Base-by-base conservation (phyloP, 2,113 vertebrate genomes). In the Cebidichthys violaceus region DNA sequence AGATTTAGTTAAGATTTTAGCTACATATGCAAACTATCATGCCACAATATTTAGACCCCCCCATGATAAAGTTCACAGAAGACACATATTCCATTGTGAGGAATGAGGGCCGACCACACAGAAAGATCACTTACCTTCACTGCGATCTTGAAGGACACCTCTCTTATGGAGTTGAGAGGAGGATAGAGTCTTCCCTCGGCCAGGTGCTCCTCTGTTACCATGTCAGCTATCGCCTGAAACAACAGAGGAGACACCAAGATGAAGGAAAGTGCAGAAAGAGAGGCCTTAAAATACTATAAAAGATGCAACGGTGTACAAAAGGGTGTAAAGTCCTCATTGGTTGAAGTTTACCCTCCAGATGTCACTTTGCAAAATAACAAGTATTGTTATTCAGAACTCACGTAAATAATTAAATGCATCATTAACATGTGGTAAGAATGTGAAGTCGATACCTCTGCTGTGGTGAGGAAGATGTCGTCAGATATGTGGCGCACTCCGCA, bases 131-230 rank as follows among this genome's bases (percentile, higher is more conserved):
- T 91, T 89, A 99, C 98, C 94, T 97, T 97, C 65, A 97, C 92
- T 18, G 98, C 98, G 0, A 99, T 99, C 95, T 97, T 98, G 88
- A 98, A 94, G 91, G 98, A 99, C 70, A 99, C 97, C 9, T 99
- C 97, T 94, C 96, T 95, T 79, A 99, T 99, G 92, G 85, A 95
- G 77, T 69, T 95, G 82, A 99, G 95, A 5, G 97, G 98, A 15
- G 98, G 98, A 88, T 99, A 99, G 14, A 99, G 93, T 86, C 98
- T 94, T 69, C 98, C 98, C 88, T 99, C 97, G 0, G 96, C 96
- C 83, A 99, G 94, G 79, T 99, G 66, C 81, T 98, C 95, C 80
- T 97, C 97, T 9, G 98, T 98, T 50, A 99, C 97, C 90, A 97
- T 94, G 0, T 95, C 95, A 81, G 98, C 96, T 61, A 99, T 97